Conservation (phyloP, 2,113 vertebrate species). For the Misgurnus anguillicaudatus region DNA sequence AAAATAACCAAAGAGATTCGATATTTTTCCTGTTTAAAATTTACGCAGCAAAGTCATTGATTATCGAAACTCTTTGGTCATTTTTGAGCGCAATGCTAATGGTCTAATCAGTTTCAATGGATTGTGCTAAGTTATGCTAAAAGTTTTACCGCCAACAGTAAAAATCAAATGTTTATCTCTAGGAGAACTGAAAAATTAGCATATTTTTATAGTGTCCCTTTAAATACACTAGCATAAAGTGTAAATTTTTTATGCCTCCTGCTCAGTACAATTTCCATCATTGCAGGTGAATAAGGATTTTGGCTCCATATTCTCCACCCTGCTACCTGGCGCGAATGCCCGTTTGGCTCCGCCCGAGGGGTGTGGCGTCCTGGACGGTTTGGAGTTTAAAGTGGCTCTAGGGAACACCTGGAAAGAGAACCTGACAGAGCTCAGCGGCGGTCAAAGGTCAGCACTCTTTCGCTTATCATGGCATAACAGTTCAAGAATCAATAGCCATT, state of each 20-base stretch:
- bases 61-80: too few relatives aligned
- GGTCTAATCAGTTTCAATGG: too few relatives aligned
- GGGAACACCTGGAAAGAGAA: conserved; percentile 98
- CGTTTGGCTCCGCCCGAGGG: conserved; percentile 79
- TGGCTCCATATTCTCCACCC: conserved; percentile 91
- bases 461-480: not conserved
- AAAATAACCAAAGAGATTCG: too few relatives aligned
- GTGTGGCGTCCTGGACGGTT: conserved; percentile 76
- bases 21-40: too few relatives aligned
- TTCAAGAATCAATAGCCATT: conserved; percentile 9
- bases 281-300: conserved; percentile 93
- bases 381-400: conserved; percentile 92
- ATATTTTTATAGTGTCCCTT: too few relatives aligned
- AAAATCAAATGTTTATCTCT: too few relatives aligned
- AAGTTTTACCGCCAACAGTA: too few relatives aligned
- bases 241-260: not conserved
- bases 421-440: conserved; percentile 93
- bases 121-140: too few relatives aligned
- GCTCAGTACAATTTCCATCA: conserved; percentile 20
- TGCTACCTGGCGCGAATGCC: conserved; percentile 89
- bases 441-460: conserved; percentile 71
- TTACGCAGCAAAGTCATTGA: too few relatives aligned
- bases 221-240: too few relatives aligned
- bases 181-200: too few relatives aligned
- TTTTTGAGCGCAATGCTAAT: too few relatives aligned